phyloP scores from a whole-genome alignment of 2,888 invertebrate species.

The Diloba caeruleocephala region DNA sequence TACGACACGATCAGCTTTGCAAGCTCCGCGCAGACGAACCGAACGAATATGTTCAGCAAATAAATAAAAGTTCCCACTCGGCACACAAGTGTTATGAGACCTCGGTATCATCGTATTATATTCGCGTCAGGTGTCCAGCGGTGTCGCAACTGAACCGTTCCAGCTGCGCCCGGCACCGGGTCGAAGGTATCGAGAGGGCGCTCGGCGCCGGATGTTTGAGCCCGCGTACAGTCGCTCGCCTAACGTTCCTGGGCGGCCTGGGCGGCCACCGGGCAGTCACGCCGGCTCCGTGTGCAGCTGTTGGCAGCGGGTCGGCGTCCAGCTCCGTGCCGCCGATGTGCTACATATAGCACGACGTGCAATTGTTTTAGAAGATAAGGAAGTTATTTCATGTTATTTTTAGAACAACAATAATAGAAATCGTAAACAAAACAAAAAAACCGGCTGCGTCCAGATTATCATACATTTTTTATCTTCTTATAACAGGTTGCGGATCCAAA shows the following conservation, averaged over 20 bases:
- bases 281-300: too few species aligned
- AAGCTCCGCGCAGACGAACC: conserved; percentile 5
- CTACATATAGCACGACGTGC: too few species aligned
- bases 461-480: too few species aligned
- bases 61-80: background rate
- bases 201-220: too few species aligned
- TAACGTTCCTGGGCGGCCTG: too few species aligned
- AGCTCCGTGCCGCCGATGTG: background rate
- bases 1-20: conserved; percentile 9
- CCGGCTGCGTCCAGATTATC: too few species aligned
- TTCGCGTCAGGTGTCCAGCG: conserved; percentile 14
- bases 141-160: conserved; percentile 1
- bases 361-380: background rate
- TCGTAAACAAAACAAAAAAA: too few species aligned
- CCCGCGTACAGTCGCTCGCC: too few species aligned
- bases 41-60: conserved; percentile 1
- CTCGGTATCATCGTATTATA: conserved; percentile 16
- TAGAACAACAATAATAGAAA: too few species aligned
- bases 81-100: background rate
- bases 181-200: background rate
- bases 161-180: background rate
- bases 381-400: background rate
- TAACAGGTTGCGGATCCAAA: too few species aligned
- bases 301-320: background rate
- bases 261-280: too few species aligned